These are phyloP conservation scores for Aromia moschata DNA, from an alignment of 2,888 invertebrate species.

Conservation along the genomic window DNA sequence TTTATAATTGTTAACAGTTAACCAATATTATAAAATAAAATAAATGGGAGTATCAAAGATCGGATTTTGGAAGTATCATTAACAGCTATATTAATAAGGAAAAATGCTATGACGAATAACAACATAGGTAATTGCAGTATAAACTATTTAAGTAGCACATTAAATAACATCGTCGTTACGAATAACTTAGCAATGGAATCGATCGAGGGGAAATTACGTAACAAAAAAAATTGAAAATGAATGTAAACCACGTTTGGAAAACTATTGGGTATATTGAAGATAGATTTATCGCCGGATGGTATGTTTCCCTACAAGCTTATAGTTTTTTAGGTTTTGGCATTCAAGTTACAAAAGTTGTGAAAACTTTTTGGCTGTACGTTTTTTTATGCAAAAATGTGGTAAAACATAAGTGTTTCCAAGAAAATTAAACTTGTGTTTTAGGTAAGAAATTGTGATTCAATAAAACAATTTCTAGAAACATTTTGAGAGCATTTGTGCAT, in stretches of 20 bases:
- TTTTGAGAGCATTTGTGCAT: no score
- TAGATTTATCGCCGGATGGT: no score
- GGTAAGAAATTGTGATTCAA: no score
- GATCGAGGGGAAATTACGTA: no score
- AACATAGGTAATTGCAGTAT: slow-evolving; percentile 48
- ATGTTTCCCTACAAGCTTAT: no score
- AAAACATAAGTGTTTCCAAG: no score
- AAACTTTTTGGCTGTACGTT: no score
- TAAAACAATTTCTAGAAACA: no score
- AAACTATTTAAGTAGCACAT: slow-evolving; percentile 55
- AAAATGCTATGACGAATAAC: slow-evolving; percentile 50
- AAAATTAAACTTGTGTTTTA: no score
- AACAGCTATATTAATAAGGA: slow-evolving; percentile 52
- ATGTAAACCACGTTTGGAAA: slow-evolving; percentile 25
- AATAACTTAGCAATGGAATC: slow-evolving; percentile 39
- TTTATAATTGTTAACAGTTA: slow-evolving; percentile 53
- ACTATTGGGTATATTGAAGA: slow-evolving; percentile 21
- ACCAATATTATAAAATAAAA: slow-evolving; percentile 51
- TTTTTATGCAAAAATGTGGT: no score
- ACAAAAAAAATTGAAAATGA: slow-evolving; percentile 29
- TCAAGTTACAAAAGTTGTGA: no score
- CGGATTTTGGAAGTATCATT: slow-evolving; percentile 43
- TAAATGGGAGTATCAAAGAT: slow-evolving; percentile 43
- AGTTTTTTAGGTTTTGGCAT: no score
- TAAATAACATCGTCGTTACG: slow-evolving; percentile 47